Conservation (phyloP, 2,888 invertebrate genomes). For the Callosobruchus maculatus region DNA sequence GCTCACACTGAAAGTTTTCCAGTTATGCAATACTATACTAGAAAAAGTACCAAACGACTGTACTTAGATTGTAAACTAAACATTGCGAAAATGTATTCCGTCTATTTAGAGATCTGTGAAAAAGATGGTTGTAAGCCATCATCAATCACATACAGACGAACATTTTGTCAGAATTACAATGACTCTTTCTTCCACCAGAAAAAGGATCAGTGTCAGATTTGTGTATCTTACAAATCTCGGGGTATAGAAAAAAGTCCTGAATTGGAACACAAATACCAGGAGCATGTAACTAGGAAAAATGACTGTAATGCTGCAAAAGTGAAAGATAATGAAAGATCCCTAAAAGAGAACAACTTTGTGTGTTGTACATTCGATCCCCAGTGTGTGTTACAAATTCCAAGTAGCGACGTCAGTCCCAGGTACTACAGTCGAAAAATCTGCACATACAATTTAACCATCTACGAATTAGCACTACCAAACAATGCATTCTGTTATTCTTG, state of each 20-base stretch:
- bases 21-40: background rate
- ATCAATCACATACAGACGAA: conserved; percentile 21
- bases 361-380: no score
- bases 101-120: conserved; percentile 6
- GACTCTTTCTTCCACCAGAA: conserved; percentile 10
- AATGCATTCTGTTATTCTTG: conserved; percentile 8
- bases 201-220: conserved; percentile 23
- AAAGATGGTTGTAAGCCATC: conserved; percentile 1
- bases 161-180: conserved; percentile 23
- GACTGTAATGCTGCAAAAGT: no score
- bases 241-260: conserved; percentile 1
- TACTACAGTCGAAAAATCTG: conserved; percentile 5
- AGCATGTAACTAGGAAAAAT: conserved; percentile 10
- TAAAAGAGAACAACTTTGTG: conserved; percentile 14
- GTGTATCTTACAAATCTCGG: conserved; percentile 8
- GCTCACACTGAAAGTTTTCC: background rate
- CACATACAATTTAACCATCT: conserved; percentile 11
- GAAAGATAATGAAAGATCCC: conserved; percentile 17
- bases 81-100: conserved; percentile 8
- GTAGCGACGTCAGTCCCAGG: conserved; percentile 5
- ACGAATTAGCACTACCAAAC: conserved; percentile 8
- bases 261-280: conserved; percentile 5
- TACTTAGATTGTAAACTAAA: conserved; percentile 3
- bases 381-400: conserved; percentile 11
- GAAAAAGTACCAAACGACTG: background rate